A percentile compares a stretch with the other conserved stretches of the same genome.
Evolutionary conservation across 2,113 vertebrate species (phyloP).

Genomic region (Oplegnathus fasciatus): DNA sequence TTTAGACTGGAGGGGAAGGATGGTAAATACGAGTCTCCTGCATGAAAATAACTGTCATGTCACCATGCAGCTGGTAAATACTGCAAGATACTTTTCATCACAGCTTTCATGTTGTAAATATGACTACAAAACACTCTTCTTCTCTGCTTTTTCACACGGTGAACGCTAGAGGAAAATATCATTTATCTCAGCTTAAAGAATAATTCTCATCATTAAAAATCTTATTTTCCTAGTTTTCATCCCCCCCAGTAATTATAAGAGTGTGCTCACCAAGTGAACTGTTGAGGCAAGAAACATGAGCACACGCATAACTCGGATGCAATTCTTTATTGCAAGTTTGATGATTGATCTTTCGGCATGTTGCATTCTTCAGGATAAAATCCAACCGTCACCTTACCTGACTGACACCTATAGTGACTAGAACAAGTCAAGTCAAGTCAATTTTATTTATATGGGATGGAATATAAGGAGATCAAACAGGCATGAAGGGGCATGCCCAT

Average conservation of each 20-base stretch:
- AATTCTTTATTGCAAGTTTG: no score
- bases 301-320: neutral
- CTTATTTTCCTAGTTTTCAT: neutral
- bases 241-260: neutral
- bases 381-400: no score
- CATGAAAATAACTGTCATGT: constrained; percentile 8
- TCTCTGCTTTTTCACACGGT: neutral
- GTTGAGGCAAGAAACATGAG: neutral
- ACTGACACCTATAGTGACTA: no score
- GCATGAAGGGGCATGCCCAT: no score
- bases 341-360: no score
- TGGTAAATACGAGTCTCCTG: neutral
- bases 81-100: neutral
- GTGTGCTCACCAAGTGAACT: neutral
- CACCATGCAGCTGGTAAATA: neutral
- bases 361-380: no score
- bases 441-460: no score
- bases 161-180: neutral
- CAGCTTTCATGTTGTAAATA: neutral
- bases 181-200: neutral
- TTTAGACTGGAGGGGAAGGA: constrained; percentile 4
- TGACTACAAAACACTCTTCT: neutral
- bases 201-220: neutral
- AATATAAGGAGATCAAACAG: no score
- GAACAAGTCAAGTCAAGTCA: no score